These are phyloP conservation scores for Pachymerium ferrugineum DNA, from an alignment of 2,888 invertebrate species.

Conservation along the genomic window DNA sequence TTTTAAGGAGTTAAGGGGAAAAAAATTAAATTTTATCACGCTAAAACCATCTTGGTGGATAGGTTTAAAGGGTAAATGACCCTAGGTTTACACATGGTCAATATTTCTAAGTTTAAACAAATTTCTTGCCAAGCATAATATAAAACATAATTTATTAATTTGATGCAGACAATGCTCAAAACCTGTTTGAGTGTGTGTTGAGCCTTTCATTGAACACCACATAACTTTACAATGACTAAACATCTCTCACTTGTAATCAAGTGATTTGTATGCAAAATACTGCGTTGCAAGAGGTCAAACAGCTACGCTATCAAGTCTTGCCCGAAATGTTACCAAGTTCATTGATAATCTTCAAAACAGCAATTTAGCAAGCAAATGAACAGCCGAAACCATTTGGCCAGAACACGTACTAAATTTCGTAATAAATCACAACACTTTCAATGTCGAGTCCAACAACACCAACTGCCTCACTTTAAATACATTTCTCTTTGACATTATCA, in stretches of 20 bases:
- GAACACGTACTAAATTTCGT: neutral
- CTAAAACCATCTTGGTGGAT: too few species aligned
- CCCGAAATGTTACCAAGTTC: neutral
- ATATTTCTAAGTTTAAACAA: too few species aligned
- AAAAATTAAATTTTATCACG: neutral
- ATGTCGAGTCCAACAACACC: neutral
- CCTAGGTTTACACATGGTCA: too few species aligned
- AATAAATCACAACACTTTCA: neutral
- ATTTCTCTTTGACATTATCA: neutral
- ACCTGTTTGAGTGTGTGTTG: neutral
- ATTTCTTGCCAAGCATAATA: neutral
- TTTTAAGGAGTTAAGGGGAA: too few species aligned
- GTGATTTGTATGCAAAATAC: neutral
- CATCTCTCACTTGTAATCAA: neutral
- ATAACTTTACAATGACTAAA: neutral
- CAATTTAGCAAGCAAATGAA: neutral
- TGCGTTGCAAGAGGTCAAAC: neutral
- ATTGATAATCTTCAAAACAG: neutral
- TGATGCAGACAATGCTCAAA: neutral
- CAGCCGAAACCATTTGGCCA: neutral
- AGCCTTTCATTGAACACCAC: neutral
- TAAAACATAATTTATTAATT: conserved; percentile 6
- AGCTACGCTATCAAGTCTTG: neutral
- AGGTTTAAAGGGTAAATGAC: neutral
- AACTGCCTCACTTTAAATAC: too few species aligned